Base-by-base conservation (phyloP, 2,888 invertebrate genomes). In the Melieria picta region DNA sequence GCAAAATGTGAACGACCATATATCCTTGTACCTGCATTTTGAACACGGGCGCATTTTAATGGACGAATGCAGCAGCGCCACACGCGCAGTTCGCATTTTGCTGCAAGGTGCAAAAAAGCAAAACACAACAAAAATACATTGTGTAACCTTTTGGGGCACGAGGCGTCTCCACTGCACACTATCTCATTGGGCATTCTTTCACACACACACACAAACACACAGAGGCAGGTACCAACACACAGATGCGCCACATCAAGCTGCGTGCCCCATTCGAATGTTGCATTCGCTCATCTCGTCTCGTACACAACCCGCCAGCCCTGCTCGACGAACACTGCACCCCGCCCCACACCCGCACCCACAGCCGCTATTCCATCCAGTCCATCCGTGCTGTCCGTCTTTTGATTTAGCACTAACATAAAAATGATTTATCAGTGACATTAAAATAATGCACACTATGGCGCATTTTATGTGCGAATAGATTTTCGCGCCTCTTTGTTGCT, bases 381-480 rank as follows among this genome's bases (percentile, higher is more conserved):
- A 60, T 46, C 63, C 47, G 45, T 63, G 50, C 61, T 61, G 60
- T 46, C 55, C 58, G 64, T 74, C 74, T 79, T 80, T 82, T 82
- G 82, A 82, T 82, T 82, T 82, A 82, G 80, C 81, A 81, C 80
- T 80, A 80, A 80, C 82, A 82, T 82, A 82, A 82, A 82, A 82
- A 82, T 82, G 82, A 82, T 82, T 82, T 82, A 82, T 82, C 80
- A 80, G 80, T 81, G 81, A 82, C 81, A 82, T 82, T 81, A 81
- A 75, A 75, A 74, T 80, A 80, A 80, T 79, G 78, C 79, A 78
- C 78, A 84, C 85, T 84, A 83, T 84, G 84, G 85, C 84, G 83
- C 84, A 84, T 84, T 84, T 85, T 84, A 85, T 84, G 85, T 85
- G 84, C 85, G 84, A 84, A 84, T 84, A 85, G 84, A 82, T 84